These are phyloP conservation scores for Temnothorax unifasciatus DNA, from an alignment of 2,888 invertebrate genomes.

Conservation along the genomic window DNA sequence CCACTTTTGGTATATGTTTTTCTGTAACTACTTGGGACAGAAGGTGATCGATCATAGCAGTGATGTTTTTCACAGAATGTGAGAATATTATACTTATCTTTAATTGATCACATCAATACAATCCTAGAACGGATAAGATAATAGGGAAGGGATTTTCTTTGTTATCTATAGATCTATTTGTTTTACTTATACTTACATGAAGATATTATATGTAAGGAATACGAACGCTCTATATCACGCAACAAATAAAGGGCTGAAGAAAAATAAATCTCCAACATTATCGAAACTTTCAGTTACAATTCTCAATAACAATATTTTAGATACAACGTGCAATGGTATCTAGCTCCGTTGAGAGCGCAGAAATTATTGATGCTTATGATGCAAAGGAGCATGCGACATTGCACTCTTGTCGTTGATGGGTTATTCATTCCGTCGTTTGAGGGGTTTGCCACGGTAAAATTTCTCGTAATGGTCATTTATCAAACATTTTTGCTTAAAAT, in stretches of 20 bases:
- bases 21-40: slow-evolving; percentile 36
- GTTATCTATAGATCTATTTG: no score
- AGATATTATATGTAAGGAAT: not conserved
- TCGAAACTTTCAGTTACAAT: no score
- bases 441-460: slow-evolving; percentile 45
- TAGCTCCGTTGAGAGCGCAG: slow-evolving; percentile 21
- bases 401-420: not conserved
- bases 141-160: no score
- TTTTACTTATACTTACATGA: not conserved
- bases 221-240: not conserved
- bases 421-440: slow-evolving; percentile 14
- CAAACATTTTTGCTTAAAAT: not conserved
- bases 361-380: slow-evolving; percentile 33
- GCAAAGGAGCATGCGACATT: slow-evolving; percentile 37
- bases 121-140: no score
- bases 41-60: slow-evolving; percentile 32
- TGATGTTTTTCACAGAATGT: slow-evolving; percentile 37
- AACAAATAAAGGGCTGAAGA: not conserved
- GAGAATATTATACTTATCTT: not conserved
- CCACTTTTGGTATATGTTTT: slow-evolving; percentile 40
- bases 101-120: not conserved
- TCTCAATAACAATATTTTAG: not conserved
- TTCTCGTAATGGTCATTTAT: not conserved
- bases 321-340: slow-evolving; percentile 25
- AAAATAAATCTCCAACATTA: no score